Evolutionary conservation across 2,797 vertebrate genomes (phyloP).

Genomic region (Pyrocephalus nanus): DNA sequence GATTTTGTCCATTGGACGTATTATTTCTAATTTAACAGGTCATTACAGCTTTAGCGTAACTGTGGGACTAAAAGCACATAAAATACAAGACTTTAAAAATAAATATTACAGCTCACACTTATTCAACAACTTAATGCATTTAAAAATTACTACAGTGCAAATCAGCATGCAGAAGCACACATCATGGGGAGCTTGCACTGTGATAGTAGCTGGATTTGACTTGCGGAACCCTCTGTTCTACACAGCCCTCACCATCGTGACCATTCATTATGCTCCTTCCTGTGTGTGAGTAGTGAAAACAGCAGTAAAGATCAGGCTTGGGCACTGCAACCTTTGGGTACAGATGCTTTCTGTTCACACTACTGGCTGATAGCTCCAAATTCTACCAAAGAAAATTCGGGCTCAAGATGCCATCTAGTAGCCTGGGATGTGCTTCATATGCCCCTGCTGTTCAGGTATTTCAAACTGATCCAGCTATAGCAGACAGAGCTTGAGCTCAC

Average conservation of each 20-base stretch:
- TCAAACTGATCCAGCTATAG: neutral
- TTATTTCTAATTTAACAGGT: conserved; percentile 44
- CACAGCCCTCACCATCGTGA: neutral
- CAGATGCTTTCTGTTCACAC: neutral
- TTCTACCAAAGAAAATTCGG: neutral
- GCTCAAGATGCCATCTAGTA: neutral
- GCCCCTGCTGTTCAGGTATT: neutral
- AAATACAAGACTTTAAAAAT: conserved; percentile 30
- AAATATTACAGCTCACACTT: neutral
- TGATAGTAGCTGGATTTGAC: neutral
- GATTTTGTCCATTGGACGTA: conserved; percentile 4
- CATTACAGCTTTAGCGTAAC: conserved; percentile 20
- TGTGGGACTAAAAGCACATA: conserved; percentile 26
- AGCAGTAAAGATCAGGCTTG: neutral
- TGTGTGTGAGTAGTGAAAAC: neutral
- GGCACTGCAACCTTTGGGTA: neutral
- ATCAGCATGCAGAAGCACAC: neutral
- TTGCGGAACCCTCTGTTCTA: neutral
- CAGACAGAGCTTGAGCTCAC: neutral
- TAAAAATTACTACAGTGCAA: neutral
- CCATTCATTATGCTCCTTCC: neutral
- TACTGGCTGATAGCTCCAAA: neutral
- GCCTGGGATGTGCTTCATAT: neutral
- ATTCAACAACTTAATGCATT: neutral
- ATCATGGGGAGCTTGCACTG: neutral